Percentiles rank a stretch among this genome's conserved stretches.
phyloP scores from a whole-genome alignment of 2,797 vertebrate species.

The Hydrophis major region DNA sequence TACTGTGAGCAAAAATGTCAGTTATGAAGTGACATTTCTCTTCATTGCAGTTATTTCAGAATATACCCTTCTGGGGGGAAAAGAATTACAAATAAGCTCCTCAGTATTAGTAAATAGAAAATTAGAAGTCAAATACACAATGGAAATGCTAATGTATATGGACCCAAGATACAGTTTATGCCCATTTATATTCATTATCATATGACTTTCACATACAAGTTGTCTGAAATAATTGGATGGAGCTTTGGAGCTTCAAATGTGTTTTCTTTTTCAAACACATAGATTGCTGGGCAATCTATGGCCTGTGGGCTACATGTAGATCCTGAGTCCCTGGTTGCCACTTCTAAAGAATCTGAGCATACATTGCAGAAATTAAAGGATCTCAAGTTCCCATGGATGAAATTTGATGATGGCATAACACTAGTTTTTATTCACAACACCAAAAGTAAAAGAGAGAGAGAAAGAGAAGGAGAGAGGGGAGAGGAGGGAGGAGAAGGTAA shows the following conservation, averaged over 20 bases:
- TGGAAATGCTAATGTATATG: background rate
- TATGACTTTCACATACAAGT: background rate
- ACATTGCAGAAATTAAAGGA: background rate
- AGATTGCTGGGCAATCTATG: background rate
- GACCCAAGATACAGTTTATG: background rate
- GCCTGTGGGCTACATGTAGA: background rate
- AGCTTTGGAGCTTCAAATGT: background rate
- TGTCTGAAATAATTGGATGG: background rate
- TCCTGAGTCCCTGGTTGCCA: background rate
- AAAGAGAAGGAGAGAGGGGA: background rate
- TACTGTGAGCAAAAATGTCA: slow-evolving; percentile 3
- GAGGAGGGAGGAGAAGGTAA: background rate
- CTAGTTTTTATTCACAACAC: background rate
- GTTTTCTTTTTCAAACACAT: background rate
- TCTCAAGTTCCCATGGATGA: background rate
- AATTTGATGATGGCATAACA: background rate
- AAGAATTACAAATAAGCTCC: slow-evolving; percentile 31
- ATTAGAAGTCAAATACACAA: background rate
- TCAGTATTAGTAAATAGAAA: background rate
- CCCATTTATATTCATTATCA: background rate
- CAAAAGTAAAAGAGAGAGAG: background rate
- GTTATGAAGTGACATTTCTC: slow-evolving; percentile 50
- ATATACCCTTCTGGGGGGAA: slow-evolving; percentile 38
- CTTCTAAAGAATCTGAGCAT: background rate
- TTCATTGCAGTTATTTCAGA: slow-evolving; percentile 41